Base-by-base conservation (phyloP, 2,888 invertebrate genomes). In the Ganaspis brasiliensis region DNA sequence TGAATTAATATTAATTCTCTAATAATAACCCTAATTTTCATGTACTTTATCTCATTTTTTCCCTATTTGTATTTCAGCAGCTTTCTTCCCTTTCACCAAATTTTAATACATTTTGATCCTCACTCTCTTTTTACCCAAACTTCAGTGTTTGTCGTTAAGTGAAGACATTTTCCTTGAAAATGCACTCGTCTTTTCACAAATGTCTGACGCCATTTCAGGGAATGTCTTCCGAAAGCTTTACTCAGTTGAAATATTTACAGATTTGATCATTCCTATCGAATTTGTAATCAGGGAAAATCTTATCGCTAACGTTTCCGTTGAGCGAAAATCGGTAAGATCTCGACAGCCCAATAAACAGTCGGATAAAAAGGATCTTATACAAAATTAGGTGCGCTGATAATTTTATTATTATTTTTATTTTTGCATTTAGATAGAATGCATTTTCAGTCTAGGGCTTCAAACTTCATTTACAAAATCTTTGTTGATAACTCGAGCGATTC, bases 181-280 rank as follows among this genome's bases (percentile, higher is more conserved):
- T 40, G 35, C 37, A 37, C 37, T 35, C 35, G 63, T 21, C 63
- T 19, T 40, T 63, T 37, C 37, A 63, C 19, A 21, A 37, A 35
- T n/a, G 16, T 61, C 61, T 37, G 9, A 37, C 16, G 35, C 61
- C 61, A 61, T 61, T 61, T 61, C 61, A 12, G 10, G 16, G 19
- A 40, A 63, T 63, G 37, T 63, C 21, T 37, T 63, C 35, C 16
- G 19, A 12, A 21, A 63, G 63, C 63, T 63, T 63, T 31, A 37
- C 61, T 37, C 19, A 19, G 61, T 37, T 21, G 21, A 21, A 37
- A 63, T 63, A 40, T 40, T 63, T 63, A 63, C 63, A 40, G 63
- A 40, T 63, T 63, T 40, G 37, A 63, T 63, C 63, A 31, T 63
- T 37, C 63, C 37, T 63, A 63, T 63, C 63, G 63, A 37, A 37